phyloP scores from a whole-genome alignment of 1,140 invertebrate genomes.

The Mizuhopecten yessoensis region DNA sequence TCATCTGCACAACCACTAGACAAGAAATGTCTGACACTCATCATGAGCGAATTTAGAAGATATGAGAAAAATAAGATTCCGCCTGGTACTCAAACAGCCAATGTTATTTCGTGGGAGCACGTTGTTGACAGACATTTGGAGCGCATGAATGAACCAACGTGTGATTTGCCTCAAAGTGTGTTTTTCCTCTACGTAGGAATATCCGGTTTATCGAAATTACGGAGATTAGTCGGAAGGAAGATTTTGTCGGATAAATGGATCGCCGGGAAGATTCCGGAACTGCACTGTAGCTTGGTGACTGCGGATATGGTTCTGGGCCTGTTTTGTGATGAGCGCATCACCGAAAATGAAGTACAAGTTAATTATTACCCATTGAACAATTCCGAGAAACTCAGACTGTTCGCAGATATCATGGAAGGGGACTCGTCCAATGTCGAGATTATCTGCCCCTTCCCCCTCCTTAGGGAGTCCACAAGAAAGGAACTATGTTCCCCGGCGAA shows the following conservation, averaged over 20 bases:
- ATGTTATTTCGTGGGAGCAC: constrained; percentile 48
- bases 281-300: constrained; percentile 69
- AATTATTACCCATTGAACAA: constrained; percentile 65
- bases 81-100: background rate
- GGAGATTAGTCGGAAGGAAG: constrained; percentile 62
- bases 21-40: constrained; percentile 58
- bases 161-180: constrained; percentile 66
- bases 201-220: constrained; percentile 47
- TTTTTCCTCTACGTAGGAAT: constrained; percentile 63
- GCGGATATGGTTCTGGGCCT: constrained; percentile 69
- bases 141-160: constrained; percentile 56
- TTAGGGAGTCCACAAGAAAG: constrained; percentile 60
- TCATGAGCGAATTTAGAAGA: constrained; percentile 63
- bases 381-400: constrained; percentile 65
- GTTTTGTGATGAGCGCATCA: constrained; percentile 65
- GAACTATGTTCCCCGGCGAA: constrained; percentile 69
- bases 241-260: constrained; percentile 66
- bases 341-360: constrained; percentile 60
- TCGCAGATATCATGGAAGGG: constrained; percentile 59
- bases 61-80: constrained; percentile 61
- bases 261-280: constrained; percentile 67
- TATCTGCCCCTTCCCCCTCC: constrained; percentile 67
- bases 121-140: constrained; percentile 54
- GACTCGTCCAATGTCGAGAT: constrained; percentile 58
- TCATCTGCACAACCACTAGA: constrained; percentile 49